Percentiles rank a stretch among this genome's conserved stretches.
Evolutionary conservation across 2,888 invertebrate genomes (phyloP).

Genomic region (Cantharis rufa): DNA sequence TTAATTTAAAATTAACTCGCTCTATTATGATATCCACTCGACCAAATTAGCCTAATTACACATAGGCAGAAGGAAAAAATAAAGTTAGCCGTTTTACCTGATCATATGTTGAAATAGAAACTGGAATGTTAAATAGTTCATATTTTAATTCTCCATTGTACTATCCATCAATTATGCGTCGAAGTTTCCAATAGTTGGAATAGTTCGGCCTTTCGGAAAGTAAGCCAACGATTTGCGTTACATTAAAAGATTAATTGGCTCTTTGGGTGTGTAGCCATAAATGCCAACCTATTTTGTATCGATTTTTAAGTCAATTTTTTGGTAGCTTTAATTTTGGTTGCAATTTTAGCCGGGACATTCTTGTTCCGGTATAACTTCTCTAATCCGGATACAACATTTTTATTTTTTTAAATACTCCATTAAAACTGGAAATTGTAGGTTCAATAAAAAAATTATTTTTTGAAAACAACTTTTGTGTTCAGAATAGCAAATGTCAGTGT

Average conservation of each 20-base stretch:
- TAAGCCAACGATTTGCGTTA: neutral
- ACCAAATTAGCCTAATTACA: conserved; percentile 31
- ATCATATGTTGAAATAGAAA: neutral
- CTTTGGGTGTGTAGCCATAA: neutral
- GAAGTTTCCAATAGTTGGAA: neutral
- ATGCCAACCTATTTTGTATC: neutral
- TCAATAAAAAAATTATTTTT: no score
- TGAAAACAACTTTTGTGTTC: no score
- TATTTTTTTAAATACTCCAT: no score
- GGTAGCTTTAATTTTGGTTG: neutral
- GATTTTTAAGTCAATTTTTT: neutral
- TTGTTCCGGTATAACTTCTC: no score
- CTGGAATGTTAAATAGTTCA: neutral
- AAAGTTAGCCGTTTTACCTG: neutral
- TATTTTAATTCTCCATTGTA: neutral
- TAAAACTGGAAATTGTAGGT: no score
- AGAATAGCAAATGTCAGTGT: no score
- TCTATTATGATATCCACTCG: conserved; percentile 30
- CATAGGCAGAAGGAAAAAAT: neutral
- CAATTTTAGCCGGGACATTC: no score
- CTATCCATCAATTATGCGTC: neutral
- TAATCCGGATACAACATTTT: no score
- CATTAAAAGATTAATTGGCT: neutral
- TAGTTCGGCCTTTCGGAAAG: neutral
- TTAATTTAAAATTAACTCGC: conserved; percentile 32